These are phyloP conservation scores for Cotesia glomerata DNA, from an alignment of 1,140 invertebrate species.

Conservation along the genomic window DNA sequence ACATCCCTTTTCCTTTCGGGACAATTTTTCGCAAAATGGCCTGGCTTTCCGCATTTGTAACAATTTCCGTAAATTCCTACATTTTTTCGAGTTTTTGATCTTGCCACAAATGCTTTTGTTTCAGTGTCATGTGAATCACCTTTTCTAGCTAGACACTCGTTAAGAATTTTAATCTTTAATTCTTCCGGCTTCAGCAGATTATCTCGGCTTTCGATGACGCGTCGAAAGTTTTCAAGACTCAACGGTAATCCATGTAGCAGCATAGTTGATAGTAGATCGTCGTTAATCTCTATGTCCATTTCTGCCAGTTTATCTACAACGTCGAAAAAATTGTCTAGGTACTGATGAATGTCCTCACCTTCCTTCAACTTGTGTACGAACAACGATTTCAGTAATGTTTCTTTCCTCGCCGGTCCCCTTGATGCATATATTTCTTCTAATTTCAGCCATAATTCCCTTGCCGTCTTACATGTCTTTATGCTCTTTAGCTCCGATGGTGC, in stretches of 20 bases:
- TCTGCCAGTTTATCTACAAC: conserved; percentile 6
- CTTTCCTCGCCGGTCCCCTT: not conserved
- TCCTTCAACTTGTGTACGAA: not conserved
- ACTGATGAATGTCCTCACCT: not conserved
- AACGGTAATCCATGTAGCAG: not conserved
- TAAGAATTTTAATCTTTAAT: not conserved
- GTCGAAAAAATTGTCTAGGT: not conserved
- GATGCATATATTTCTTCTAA: not conserved
- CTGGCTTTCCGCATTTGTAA: no score
- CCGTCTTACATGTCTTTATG: not conserved
- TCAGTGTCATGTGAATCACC: not conserved
- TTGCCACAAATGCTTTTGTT: no score
- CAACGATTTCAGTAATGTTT: not conserved
- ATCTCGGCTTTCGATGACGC: conserved; percentile 11
- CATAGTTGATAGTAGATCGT: not conserved
- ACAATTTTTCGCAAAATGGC: no score
- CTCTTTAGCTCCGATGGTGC: not conserved
- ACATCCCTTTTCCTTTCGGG: no score
- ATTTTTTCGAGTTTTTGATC: no score
- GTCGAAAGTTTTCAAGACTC: conserved; percentile 4
- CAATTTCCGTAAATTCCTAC: no score
- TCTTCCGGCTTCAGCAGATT: not conserved
- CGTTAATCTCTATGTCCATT: not conserved
- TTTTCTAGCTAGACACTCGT: not conserved
- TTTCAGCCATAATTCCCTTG: not conserved